Evolutionary conservation across 2,797 vertebrate genomes (phyloP).

Genomic region (Simalia tracyae): DNA sequence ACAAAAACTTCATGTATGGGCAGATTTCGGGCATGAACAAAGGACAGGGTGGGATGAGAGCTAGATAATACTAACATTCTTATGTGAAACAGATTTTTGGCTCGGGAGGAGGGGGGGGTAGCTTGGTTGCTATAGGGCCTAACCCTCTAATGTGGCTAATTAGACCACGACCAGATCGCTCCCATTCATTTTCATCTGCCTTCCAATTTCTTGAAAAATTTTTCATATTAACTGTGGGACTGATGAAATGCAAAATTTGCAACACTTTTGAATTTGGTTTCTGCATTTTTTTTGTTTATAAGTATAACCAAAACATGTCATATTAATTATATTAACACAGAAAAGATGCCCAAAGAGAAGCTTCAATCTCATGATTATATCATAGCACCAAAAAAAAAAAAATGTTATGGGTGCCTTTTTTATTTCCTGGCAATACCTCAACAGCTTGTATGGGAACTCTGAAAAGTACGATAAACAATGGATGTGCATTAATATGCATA

Average conservation of each 20-base stretch:
- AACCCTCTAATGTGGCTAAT: background rate
- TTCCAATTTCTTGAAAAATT: background rate
- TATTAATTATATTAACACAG: background rate
- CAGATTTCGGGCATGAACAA: background rate
- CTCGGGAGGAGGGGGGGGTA: background rate
- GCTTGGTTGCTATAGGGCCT: background rate
- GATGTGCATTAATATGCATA: background rate
- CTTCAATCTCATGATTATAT: background rate
- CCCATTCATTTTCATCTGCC: no score
- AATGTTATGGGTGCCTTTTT: background rate
- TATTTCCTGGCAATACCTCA: background rate
- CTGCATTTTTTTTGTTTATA: background rate
- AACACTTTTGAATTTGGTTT: background rate
- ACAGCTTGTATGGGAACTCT: background rate
- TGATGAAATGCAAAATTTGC: background rate
- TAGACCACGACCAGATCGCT: background rate
- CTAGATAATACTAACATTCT: background rate
- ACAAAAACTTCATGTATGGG: background rate
- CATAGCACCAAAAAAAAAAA: no score
- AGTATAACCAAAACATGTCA: background rate
- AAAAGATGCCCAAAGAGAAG: background rate
- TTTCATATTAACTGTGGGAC: background rate
- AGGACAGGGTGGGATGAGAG: background rate
- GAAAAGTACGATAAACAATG: background rate
- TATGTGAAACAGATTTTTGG: background rate